A percentile compares a stretch with the other conserved stretches of the same genome.
Conservation (phyloP, 2,797 vertebrate species). For the Catharus ustulatus region DNA sequence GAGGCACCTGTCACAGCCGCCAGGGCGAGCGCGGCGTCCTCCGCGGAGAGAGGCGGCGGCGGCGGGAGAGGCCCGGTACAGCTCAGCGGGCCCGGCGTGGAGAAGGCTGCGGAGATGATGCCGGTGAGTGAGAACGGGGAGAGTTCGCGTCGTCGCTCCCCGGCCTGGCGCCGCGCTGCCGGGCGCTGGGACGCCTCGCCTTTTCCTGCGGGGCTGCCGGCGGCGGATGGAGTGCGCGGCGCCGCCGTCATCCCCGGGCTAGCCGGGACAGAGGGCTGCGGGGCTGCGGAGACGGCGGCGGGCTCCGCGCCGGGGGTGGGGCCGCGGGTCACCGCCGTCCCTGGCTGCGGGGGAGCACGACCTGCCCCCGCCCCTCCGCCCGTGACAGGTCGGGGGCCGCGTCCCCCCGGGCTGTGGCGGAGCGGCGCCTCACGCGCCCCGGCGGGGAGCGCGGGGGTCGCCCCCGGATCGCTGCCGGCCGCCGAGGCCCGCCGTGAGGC, state of each 20-base stretch:
- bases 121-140: not conserved
- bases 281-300: too few species aligned
- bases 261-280: not conserved
- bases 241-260: not conserved
- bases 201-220: constrained; percentile 22
- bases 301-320: not conserved
- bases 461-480: not conserved
- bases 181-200: not conserved
- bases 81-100: not conserved
- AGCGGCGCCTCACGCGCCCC: not conserved
- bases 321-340: not conserved
- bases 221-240: not conserved
- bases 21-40: constrained; percentile 34
- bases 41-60: not conserved
- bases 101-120: constrained; percentile 38
- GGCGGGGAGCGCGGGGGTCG: not conserved
- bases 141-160: not conserved
- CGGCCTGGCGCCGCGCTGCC: constrained; percentile 15
- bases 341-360: not conserved
- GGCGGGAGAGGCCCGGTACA: not conserved
- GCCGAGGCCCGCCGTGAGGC: not conserved
- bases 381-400: not conserved
- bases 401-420: not conserved
- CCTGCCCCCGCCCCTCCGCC: not conserved
- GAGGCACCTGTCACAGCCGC: constrained; percentile 44